Percentiles rank a stretch among this genome's conserved stretches.
Conservation (phyloP, 1,140 invertebrate genomes). For the Choristoneura fumiferana region DNA sequence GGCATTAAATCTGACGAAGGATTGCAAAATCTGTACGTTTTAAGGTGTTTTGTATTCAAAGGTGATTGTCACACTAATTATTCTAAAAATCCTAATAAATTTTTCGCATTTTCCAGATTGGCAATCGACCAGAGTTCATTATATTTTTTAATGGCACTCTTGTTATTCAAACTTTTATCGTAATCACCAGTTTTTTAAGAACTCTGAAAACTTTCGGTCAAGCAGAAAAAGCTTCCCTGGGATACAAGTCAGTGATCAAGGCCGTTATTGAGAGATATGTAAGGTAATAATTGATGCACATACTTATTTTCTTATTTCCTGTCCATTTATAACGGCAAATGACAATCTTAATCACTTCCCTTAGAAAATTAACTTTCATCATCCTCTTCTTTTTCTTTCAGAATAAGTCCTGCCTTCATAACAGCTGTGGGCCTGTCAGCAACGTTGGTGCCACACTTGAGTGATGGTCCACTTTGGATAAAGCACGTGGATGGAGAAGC, state of each 20-base stretch:
- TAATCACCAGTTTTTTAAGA: slow-evolving; percentile 13
- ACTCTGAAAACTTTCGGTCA: not conserved
- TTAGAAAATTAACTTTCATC: too few relatives aligned
- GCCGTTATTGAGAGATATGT: slow-evolving; percentile 1
- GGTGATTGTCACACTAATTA: too few relatives aligned
- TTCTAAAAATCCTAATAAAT: too few relatives aligned
- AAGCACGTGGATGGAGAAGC: slow-evolving; percentile 3
- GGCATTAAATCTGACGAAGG: too few relatives aligned
- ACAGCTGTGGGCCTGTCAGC: slow-evolving; percentile 8
- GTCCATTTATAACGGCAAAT: too few relatives aligned
- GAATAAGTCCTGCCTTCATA: not conserved
- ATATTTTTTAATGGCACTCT: slow-evolving; percentile 11
- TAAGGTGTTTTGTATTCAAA: too few relatives aligned
- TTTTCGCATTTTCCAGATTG: not conserved
- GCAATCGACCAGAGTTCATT: not conserved
- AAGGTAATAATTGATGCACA: not conserved
- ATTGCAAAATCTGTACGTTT: too few relatives aligned
- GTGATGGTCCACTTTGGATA: slow-evolving; percentile 6
- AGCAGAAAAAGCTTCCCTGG: not conserved
- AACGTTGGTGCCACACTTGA: not conserved
- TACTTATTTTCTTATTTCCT: too few relatives aligned
- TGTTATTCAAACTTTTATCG: slow-evolving; percentile 14
- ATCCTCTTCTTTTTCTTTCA: slow-evolving; percentile 1
- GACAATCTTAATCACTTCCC: too few relatives aligned
- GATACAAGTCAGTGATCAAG: not conserved